These are phyloP conservation scores for Drosophila seclusa DNA, from an alignment of 2,888 invertebrate genomes.

Conservation along the genomic window DNA sequence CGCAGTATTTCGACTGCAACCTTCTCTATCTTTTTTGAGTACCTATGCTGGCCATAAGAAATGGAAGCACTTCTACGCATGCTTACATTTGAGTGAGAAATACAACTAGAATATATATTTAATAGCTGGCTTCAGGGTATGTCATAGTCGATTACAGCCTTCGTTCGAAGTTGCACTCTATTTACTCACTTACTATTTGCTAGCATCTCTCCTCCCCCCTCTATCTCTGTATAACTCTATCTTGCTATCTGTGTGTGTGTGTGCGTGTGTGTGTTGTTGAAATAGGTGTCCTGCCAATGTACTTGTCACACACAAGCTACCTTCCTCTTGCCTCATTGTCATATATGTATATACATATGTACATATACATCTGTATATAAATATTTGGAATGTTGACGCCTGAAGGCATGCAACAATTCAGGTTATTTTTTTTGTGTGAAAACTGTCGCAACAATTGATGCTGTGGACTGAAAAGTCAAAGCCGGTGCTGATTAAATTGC, in stretches of 20 bases:
- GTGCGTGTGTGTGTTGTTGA: slow-evolving; percentile 27
- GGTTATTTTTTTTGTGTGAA: slow-evolving; percentile 4
- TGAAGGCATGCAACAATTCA: slow-evolving; percentile 34
- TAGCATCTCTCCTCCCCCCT: background rate
- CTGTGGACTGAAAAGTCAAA: slow-evolving; percentile 9
- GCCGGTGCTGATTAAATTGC: slow-evolving; percentile 31
- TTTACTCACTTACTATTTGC: slow-evolving; percentile 11
- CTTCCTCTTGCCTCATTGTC: slow-evolving; percentile 37
- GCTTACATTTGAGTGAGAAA: background rate
- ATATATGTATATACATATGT: slow-evolving; percentile 9
- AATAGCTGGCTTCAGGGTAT: background rate
- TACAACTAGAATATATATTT: background rate
- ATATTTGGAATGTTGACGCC: slow-evolving; percentile 7
- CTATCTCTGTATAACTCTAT: background rate
- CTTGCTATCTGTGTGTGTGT: background rate
- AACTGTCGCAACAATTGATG: slow-evolving; percentile 26
- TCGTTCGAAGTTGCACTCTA: background rate
- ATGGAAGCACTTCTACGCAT: background rate
- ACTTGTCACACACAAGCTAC: slow-evolving; percentile 44
- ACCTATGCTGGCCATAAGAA: too few species aligned
- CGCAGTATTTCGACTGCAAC: background rate
- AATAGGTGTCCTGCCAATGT: slow-evolving; percentile 58
- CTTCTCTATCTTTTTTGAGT: too few species aligned
- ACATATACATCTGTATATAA: slow-evolving; percentile 3
- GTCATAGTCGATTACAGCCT: background rate